phyloP scores from a whole-genome alignment of 1,140 invertebrate genomes.

The Trachymyrmex cornetzi region DNA sequence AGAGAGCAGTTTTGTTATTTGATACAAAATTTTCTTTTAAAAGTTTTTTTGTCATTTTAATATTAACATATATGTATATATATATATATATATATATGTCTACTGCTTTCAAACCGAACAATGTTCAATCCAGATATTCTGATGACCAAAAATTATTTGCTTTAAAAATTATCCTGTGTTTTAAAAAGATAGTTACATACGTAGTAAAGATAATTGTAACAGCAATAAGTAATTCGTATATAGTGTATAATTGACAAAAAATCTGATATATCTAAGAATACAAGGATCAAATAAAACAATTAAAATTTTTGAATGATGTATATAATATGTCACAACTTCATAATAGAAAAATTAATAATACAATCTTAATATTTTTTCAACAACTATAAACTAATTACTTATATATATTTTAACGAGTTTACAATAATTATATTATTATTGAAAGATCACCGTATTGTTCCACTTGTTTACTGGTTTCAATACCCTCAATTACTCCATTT shows the following conservation, averaged over 20 bases:
- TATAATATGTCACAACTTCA: neutral
- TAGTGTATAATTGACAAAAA: neutral
- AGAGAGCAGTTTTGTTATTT: constrained; percentile 24
- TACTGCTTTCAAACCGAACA: neutral
- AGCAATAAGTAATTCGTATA: neutral
- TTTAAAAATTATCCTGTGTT: neutral
- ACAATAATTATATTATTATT: neutral
- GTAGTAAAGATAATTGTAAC: neutral
- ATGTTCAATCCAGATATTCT: neutral
- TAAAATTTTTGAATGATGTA: neutral
- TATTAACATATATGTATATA: neutral
- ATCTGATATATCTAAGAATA: neutral
- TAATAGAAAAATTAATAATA: neutral
- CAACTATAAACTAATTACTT: neutral
- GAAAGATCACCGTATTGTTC: neutral
- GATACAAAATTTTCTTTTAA: neutral
- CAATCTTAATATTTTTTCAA: neutral
- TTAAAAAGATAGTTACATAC: neutral
- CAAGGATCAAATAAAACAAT: neutral
- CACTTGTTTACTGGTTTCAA: neutral
- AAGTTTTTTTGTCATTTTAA: neutral
- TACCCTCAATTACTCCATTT: constrained; percentile 20
- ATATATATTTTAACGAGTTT: neutral
- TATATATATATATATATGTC: too few species aligned
- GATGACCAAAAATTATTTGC: neutral